Evolutionary conservation across 1,140 invertebrate genomes (phyloP).

Genomic region (Drosophila albomicans): DNA sequence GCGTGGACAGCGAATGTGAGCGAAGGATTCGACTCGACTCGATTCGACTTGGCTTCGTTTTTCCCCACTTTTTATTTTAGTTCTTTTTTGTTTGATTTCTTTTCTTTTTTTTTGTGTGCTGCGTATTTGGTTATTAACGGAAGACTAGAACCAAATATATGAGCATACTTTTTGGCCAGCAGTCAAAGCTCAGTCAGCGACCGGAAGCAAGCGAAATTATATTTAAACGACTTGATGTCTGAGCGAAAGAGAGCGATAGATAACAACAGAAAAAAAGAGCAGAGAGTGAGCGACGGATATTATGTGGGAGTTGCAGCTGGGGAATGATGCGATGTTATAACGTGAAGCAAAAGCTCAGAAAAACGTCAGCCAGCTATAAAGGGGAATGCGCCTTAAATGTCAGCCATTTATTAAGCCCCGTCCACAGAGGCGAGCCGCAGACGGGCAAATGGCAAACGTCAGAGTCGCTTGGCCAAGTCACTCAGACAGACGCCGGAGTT

Average conservation of each 20-base stretch:
- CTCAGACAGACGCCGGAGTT: constrained; percentile 35
- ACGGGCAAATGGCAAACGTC: constrained; percentile 62
- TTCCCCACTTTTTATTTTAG: not conserved
- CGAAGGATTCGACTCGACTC: constrained; percentile 21
- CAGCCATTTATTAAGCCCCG: constrained; percentile 71
- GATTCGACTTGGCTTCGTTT: constrained; percentile 2
- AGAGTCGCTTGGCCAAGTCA: constrained; percentile 31
- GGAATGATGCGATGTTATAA: constrained; percentile 62
- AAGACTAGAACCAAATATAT: constrained; percentile 63
- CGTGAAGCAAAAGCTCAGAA: constrained; percentile 71
- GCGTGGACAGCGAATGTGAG: constrained; percentile 20
- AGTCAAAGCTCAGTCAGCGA: constrained; percentile 56
- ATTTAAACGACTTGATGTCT: constrained; percentile 64
- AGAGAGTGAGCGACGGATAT: constrained; percentile 5
- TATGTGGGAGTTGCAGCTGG: constrained; percentile 48
- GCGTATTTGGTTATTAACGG: constrained; percentile 61
- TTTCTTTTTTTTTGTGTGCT: constrained; percentile 5
- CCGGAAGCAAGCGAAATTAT: constrained; percentile 69
- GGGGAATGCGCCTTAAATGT: constrained; percentile 68
- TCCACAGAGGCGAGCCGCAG: constrained; percentile 41
- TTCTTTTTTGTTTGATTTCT: not conserved
- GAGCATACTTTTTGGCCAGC: constrained; percentile 63
- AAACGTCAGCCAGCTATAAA: constrained; percentile 44
- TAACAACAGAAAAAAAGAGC: not conserved
- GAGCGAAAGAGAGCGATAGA: not conserved